Percentiles rank a stretch among this genome's conserved stretches.
Evolutionary conservation across 2,888 invertebrate species (phyloP).

Genomic region (Trichacis sp.): DNA sequence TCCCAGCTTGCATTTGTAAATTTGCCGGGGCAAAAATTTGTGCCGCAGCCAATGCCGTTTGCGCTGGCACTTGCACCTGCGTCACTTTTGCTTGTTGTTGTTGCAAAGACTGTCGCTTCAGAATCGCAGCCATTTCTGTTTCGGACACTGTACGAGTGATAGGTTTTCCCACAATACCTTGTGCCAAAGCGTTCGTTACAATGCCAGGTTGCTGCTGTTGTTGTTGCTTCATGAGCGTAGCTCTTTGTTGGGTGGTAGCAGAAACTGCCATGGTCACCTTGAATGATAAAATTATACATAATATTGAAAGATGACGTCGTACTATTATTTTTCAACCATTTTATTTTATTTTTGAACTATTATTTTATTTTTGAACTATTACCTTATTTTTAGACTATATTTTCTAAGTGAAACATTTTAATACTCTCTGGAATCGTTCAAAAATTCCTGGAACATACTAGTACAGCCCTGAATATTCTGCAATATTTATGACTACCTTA

Average conservation of each 20-base stretch:
- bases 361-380: too few species aligned
- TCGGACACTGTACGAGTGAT: slow-evolving; percentile 72
- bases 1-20: slow-evolving; percentile 71
- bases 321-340: too few species aligned
- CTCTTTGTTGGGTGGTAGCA: slow-evolving; percentile 58
- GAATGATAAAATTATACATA: too few species aligned
- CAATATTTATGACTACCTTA: too few species aligned
- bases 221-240: slow-evolving; percentile 54
- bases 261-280: slow-evolving; percentile 63
- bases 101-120: slow-evolving; percentile 71
- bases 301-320: too few species aligned
- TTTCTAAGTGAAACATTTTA: too few species aligned
- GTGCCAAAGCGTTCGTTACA: slow-evolving; percentile 37
- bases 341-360: too few species aligned
- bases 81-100: slow-evolving; percentile 68
- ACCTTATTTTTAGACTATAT: too few species aligned
- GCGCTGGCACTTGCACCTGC: slow-evolving; percentile 63
- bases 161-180: slow-evolving; percentile 65
- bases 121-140: slow-evolving; percentile 73
- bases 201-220: slow-evolving; percentile 33
- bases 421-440: too few species aligned
- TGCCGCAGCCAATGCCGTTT: slow-evolving; percentile 66
- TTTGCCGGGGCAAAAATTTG: slow-evolving; percentile 74
- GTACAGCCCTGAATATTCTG: too few species aligned
- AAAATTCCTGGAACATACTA: too few species aligned